Base-by-base conservation (phyloP, 2,797 vertebrate genomes). In the Knipowitschia caucasica region DNA sequence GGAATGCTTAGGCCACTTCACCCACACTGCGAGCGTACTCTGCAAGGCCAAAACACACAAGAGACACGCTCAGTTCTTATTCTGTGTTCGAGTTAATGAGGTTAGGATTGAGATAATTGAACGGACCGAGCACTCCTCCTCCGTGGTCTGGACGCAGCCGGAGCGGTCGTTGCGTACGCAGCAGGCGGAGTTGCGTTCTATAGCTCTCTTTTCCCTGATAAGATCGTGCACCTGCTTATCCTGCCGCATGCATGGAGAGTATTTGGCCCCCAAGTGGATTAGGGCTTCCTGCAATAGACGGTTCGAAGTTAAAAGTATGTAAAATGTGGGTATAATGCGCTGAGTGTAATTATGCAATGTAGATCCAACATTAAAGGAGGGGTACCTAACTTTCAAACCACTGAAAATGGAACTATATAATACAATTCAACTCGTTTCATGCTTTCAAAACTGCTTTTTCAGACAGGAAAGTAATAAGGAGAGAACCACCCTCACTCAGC, bases 241-340 rank as follows among this genome's bases (percentile, higher is more conserved):
- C 85, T 96, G 95, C 57, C 95, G 91, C 97, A 99, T 99, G 84
- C 97, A 99, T 0, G 97, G 97, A 0, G 96, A 95, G 81, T 92
- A 99, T 90, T 99, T 99, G 78, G 97, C 96, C 53, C 97, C 97
- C 71, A 99, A 87, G 82, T 99, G 97, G 87, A 99, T 99, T 86
- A 99, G 91, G 46, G 91, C 91, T 84, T 99, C 96, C 97, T 99
- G 53, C 18, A 50, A 58, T 7, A 1, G 15, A 59, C 0, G 24
- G 20, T 65, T 29, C 17, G 26, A 49, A 5, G 3, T 14, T n/a
- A 24, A 20, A 11, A 18, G 15, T 36, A 44, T 31, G 3, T 40
- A 33, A 43, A 24, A 43, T 25, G 6, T 5, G 12, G 4, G n/a
- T n/a, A n/a, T n/a, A n/a, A n/a, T n/a, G n/a, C n/a, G n/a, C n/a